These are phyloP conservation scores for Urosaurus nigricauda DNA, from an alignment of 2,797 vertebrate species.

Conservation along the genomic window DNA sequence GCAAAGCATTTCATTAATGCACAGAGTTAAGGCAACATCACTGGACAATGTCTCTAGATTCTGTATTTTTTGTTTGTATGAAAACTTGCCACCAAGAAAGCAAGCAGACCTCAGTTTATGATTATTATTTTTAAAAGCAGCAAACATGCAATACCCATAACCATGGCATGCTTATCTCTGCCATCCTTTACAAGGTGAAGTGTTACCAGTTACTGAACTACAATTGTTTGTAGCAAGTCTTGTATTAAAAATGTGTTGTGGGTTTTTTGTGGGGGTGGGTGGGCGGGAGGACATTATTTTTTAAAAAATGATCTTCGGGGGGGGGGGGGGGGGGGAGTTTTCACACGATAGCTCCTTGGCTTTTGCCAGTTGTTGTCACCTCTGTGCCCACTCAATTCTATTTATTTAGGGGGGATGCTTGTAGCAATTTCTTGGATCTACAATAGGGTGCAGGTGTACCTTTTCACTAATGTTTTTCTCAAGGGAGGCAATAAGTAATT, in stretches of 20 bases:
- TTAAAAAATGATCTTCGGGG: neutral
- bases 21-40: neutral
- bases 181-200: neutral
- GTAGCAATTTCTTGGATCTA: too few species aligned
- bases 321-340: too few species aligned
- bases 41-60: neutral
- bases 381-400: too few species aligned
- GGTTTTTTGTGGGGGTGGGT: too few species aligned
- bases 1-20: too few species aligned
- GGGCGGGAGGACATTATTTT: too few species aligned
- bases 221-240: neutral
- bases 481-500: too few species aligned
- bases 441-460: too few species aligned
- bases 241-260: neutral
- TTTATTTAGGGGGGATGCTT: too few species aligned
- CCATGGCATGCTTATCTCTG: neutral
- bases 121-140: neutral
- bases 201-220: neutral
- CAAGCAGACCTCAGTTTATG: neutral
- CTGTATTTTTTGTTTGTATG: neutral
- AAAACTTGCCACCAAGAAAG: neutral
- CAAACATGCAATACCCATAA: neutral
- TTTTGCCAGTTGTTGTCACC: too few species aligned
- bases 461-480: too few species aligned
- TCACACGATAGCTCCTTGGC: too few species aligned